Evolutionary conservation across 2,797 vertebrate species (phyloP), one percentile per base, ranked within the genome.

Genomic region (Echeneis naucrates): DNA sequence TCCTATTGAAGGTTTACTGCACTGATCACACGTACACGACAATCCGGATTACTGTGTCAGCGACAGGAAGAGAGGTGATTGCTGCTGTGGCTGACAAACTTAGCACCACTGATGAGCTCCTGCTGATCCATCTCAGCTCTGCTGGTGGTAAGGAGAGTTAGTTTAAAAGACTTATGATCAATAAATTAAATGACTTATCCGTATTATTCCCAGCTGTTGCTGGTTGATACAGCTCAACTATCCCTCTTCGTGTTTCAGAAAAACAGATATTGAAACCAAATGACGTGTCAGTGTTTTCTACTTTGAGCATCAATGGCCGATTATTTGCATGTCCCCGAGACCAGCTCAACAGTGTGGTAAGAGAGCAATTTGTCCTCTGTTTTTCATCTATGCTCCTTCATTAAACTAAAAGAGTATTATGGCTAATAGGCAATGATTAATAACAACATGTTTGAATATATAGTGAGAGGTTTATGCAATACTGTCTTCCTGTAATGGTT

Each of bases 1-100:
- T 99, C 88, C 92, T 99, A 2, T 93, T 99, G 81, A 99, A 99
- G 92, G 97, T 99, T 50, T 98, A 97, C 91, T 99, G 98, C 92
- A 82, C 94, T 40, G 97, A 99, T 88, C 97, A 99, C 87, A 99
- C 98, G 1, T 98, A 99, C 77, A 98, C 95, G n/a, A 99, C 98
- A 2, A 97, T 99, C 68, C 95, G 98, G 14, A 94, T 99, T 9
- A 90, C 95, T 0, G 95, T 99, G 81, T 91, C 93, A 0, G 95
- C 96, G 8, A 95, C 96, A 0, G 97, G 98, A 80, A 95, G 95
- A 83, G 98, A 99, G 80, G 95, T 98, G 84, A 92, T 96, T 82
- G 86, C 90, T 0, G 95, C 97, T 0, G 95, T 98, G 32, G 94
- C 94, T 0, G 98, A 99, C 85, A 99, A 99, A 86, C 95, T 98